These are phyloP conservation scores for Abrostola tripartita DNA, from an alignment of 2,888 invertebrate genomes.

Conservation along the genomic window DNA sequence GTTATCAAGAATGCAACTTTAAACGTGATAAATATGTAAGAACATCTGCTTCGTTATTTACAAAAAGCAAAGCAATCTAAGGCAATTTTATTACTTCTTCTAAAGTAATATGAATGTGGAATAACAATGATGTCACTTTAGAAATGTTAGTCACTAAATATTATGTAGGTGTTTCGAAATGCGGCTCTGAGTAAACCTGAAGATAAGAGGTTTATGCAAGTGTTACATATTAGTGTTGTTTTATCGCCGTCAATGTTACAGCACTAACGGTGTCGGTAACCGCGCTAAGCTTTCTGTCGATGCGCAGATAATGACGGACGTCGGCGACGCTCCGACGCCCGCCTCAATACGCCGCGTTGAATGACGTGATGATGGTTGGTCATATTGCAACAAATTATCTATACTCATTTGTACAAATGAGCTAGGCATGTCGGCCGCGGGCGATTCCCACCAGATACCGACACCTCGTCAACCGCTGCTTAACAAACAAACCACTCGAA, in stretches of 20 bases:
- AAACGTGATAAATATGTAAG: slow-evolving; percentile 44
- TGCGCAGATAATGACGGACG: slow-evolving; percentile 45
- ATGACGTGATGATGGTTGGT: slow-evolving; percentile 48
- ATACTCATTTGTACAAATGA: slow-evolving; percentile 70
- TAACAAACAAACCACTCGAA: slow-evolving; percentile 56
- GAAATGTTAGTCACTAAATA: slow-evolving; percentile 44
- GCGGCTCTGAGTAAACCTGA: slow-evolving; percentile 25
- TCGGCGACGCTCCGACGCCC: slow-evolving; percentile 12
- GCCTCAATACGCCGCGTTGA: slow-evolving; percentile 40
- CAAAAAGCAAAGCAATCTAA: too few species aligned
- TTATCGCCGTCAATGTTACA: slow-evolving; percentile 28
- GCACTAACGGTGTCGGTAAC: slow-evolving; percentile 40
- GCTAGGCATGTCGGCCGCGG: slow-evolving; percentile 65
- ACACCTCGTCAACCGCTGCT: slow-evolving; percentile 66
- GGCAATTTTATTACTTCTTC: slow-evolving; percentile 44
- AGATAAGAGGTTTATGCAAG: slow-evolving; percentile 45
- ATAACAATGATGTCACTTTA: slow-evolving; percentile 49
- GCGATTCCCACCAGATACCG: slow-evolving; percentile 77
- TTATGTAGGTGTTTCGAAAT: slow-evolving; percentile 46
- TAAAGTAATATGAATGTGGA: slow-evolving; percentile 51
- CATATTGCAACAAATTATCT: slow-evolving; percentile 64
- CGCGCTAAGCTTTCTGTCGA: slow-evolving; percentile 39
- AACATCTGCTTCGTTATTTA: slow-evolving; percentile 33
- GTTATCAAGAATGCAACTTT: slow-evolving; percentile 51
- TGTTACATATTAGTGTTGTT: slow-evolving; percentile 45